phyloP scores from a whole-genome alignment of 2,797 vertebrate species.

The Tiaroga cobitis region DNA sequence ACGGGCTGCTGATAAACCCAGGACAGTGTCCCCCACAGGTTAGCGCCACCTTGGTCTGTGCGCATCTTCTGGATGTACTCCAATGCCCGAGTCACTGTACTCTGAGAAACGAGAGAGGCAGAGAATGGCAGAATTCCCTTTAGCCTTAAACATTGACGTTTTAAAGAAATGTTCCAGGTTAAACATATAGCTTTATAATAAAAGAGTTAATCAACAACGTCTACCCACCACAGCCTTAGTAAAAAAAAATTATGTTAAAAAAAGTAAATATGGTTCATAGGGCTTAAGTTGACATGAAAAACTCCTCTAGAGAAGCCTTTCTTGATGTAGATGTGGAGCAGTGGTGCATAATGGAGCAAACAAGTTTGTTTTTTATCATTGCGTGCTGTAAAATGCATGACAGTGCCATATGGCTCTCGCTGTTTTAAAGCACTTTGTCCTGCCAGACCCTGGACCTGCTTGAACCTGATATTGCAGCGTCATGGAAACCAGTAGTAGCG shows the following conservation, averaged over 20 bases:
- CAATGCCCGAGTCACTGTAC: slow-evolving; percentile 79
- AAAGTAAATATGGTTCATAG: background rate
- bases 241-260: background rate
- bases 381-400: slow-evolving; percentile 70
- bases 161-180: background rate
- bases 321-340: background rate
- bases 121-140: background rate
- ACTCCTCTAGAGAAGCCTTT: background rate
- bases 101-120: slow-evolving; percentile 69
- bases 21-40: slow-evolving; percentile 84
- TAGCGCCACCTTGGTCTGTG: slow-evolving; percentile 73
- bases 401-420: slow-evolving; percentile 78
- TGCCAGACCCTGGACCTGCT: slow-evolving; percentile 64
- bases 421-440: slow-evolving; percentile 72
- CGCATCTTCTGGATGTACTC: slow-evolving; percentile 83
- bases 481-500: slow-evolving; percentile 75
- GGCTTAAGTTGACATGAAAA: background rate
- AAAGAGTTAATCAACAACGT: background rate
- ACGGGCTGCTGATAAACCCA: slow-evolving; percentile 89
- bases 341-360: slow-evolving; percentile 17
- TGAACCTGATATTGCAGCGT: slow-evolving; percentile 80
- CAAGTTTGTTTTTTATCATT: slow-evolving; percentile 45
- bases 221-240: background rate
- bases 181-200: background rate
- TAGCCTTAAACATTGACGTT: background rate